Percentiles rank a stretch among this genome's conserved stretches.
These are phyloP conservation scores for Emydocephalus ijimae DNA, from an alignment of 2,113 vertebrate species.

Conservation along the genomic window DNA sequence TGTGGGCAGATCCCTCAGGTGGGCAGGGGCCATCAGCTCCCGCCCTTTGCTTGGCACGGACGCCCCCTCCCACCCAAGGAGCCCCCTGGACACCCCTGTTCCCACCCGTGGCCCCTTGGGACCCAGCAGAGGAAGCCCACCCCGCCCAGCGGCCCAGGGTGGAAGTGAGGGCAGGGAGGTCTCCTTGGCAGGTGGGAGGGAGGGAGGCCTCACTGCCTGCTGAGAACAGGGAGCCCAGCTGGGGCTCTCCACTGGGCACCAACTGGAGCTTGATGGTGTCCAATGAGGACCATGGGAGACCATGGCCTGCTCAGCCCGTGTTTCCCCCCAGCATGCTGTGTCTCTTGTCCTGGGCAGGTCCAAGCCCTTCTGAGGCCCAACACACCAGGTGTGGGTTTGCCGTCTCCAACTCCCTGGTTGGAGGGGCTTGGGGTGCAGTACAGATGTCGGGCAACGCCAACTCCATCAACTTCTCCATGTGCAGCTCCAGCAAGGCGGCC, in stretches of 20 bases:
- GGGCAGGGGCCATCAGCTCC: not conserved
- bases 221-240: too few relatives aligned
- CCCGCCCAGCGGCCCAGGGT: not conserved
- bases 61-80: not conserved
- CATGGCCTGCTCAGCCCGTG: too few relatives aligned
- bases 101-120: not conserved
- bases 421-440: constrained; percentile 58
- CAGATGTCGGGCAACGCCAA: constrained; percentile 22
- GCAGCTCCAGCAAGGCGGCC: constrained; percentile 74
- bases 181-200: not conserved
- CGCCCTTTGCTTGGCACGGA: too few relatives aligned
- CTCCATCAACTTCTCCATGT: constrained; percentile 47
- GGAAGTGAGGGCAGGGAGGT: not conserved
- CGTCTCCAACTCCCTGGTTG: constrained; percentile 5
- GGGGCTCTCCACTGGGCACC: not conserved
- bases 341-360: constrained; percentile 54
- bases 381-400: constrained; percentile 70
- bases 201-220: not conserved
- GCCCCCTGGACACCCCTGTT: not conserved
- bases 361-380: constrained; percentile 69
- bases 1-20: not conserved
- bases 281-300: not conserved
- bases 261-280: not conserved
- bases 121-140: not conserved
- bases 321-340: not conserved